Base-by-base conservation (phyloP, 2,888 invertebrate genomes). In the Ormyrus thymus region DNA sequence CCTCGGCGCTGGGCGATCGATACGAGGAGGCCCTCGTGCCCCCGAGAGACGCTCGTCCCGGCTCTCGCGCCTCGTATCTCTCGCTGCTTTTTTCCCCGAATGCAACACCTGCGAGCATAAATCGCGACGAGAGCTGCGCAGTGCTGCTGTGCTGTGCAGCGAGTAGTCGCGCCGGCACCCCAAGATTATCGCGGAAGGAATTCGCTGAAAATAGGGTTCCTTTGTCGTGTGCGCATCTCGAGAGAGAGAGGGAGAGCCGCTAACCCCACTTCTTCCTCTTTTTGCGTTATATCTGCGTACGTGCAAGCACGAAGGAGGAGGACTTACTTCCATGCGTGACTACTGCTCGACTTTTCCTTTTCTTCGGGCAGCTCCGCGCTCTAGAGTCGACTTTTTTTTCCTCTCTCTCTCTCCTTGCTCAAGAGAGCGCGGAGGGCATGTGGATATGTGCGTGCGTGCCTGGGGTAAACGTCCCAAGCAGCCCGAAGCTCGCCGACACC, bases 151-250 rank as follows among this genome's bases (percentile, higher is more conserved):
- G n/a, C n/a, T n/a, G n/a, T 2, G 29, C 29, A 29, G 29, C 29
- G 29, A 29, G 29, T 29, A 3, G 29, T 4, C 29, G 29, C 29
- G 29, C 29, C 29, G 29, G 29, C 29, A 29, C 29, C 29, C 29
- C 29, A 29, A 29, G 29, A 29, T 29, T 29, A 29, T 29, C 29
- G 29, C 4, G 45, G 58, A n/a, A 8, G 72, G 76, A 81, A 81
- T 80, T 73, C 70, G 80, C 81, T 81, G 78, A 79, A 81, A 83
- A 81, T 81, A 83, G 81, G 81, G 81, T 82, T 76, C 79, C 81
- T 83, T 82, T 83, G 82, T 82, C 75, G 65, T 48, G 51, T 77
- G 64, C 55, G 68, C 56, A 55, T 68, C 55, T 6, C 65, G 48
- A 7, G 48, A 15, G 15, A 58, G 55, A 55, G 55, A 61, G 61